phyloP scores from a whole-genome alignment of 92 coral and sea anemone species.

The Chrysogorgia sp. region DNA sequence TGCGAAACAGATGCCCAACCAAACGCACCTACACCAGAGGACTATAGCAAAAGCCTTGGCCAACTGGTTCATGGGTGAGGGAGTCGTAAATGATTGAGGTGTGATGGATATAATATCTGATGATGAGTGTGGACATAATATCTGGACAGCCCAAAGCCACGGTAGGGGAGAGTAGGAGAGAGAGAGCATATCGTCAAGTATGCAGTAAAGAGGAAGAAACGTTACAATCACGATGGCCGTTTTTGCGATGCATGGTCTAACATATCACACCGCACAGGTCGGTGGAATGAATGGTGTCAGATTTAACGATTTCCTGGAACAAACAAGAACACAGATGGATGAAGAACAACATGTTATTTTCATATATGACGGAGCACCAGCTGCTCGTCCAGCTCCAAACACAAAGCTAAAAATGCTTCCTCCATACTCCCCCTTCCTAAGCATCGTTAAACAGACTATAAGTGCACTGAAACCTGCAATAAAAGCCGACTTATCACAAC shows the following conservation, averaged over 20 bases:
- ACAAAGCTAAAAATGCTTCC: background rate
- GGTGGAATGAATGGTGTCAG: conserved; percentile 57
- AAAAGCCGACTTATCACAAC: background rate
- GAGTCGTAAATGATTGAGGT: too few species aligned
- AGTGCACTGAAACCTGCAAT: background rate
- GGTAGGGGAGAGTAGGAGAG: conserved; percentile 64
- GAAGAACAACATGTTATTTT: background rate
- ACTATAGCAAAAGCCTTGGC: too few species aligned
- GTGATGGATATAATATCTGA: too few species aligned
- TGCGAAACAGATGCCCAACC: too few species aligned
- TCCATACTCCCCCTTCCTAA: background rate
- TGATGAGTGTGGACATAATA: too few species aligned
- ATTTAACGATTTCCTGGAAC: conserved; percentile 39
- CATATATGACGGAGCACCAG: background rate
- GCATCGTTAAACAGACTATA: background rate
- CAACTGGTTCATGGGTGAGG: too few species aligned
- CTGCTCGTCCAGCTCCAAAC: background rate
- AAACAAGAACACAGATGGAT: background rate
- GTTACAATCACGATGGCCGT: conserved; percentile 58
- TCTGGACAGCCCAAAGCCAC: too few species aligned
- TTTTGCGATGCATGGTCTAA: conserved; percentile 51
- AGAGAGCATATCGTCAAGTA: conserved; percentile 58
- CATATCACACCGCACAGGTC: conserved; percentile 44
- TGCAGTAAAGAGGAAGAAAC: conserved; percentile 65
- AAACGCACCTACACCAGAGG: too few species aligned